phyloP scores from a whole-genome alignment of 2,888 invertebrate species.

The Lasioglossum zephyrum region DNA sequence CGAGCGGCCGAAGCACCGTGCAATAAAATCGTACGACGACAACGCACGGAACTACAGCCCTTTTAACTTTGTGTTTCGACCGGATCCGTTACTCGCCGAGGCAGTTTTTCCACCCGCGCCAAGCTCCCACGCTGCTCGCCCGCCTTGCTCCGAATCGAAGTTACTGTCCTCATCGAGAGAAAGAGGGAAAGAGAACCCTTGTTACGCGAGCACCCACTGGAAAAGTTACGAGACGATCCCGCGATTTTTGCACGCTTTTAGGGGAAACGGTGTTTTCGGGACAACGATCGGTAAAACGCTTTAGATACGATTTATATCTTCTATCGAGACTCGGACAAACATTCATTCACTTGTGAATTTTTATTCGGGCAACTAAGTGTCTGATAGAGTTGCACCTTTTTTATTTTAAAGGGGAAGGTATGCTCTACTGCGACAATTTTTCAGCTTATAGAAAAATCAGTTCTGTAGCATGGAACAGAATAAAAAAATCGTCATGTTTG shows the following conservation, averaged over 20 bases:
- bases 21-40: conserved; percentile 67
- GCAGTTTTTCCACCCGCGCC: conserved; percentile 41
- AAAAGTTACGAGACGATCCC: neutral
- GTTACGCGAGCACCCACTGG: neutral
- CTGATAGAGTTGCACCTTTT: neutral
- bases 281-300: neutral
- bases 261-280: neutral
- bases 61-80: conserved; percentile 66
- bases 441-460: neutral
- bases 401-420: neutral
- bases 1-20: conserved; percentile 63
- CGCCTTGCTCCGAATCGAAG: conserved; percentile 1
- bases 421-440: rapidly evolving
- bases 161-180: neutral
- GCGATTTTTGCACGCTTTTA: neutral
- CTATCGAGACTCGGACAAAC: neutral
- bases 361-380: no score
- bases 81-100: conserved; percentile 36
- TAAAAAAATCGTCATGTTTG: neutral
- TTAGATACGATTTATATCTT: neutral
- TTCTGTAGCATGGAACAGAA: neutral
- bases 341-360: no score
- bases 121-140: neutral
- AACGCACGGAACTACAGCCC: conserved; percentile 47
- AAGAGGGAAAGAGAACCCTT: neutral